Evolutionary conservation across 2,113 vertebrate genomes (phyloP).

Genomic region (Saccopteryx leptura): DNA sequence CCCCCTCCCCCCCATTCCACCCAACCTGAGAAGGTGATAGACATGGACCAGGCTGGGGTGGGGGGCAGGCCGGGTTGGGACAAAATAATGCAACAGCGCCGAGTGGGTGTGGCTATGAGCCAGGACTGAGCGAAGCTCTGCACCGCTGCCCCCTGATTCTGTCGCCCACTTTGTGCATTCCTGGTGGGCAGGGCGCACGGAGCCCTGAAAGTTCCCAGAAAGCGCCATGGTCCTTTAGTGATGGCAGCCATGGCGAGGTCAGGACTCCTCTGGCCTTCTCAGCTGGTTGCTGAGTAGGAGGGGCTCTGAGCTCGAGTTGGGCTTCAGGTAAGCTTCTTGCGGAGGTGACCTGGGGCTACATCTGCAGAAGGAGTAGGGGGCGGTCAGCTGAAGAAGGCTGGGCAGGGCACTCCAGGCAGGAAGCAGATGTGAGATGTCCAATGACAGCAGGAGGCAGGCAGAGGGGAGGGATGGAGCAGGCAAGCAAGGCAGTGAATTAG

Average conservation of each 20-base stretch:
- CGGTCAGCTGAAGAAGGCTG: not conserved
- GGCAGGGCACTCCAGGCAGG: not conserved
- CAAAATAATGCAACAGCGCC: too few relatives aligned
- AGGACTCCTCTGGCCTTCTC: not conserved
- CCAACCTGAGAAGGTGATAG: not conserved
- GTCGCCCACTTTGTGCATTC: not conserved
- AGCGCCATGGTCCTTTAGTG: not conserved
- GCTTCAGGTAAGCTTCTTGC: not conserved
- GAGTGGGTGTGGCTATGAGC: accelerated
- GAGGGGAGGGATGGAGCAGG: not conserved
- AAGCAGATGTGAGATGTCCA: not conserved
- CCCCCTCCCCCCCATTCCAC: too few relatives aligned
- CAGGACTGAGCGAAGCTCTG: not conserved
- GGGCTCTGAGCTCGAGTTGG: not conserved
- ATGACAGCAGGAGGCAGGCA: not conserved
- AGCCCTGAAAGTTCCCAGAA: slow-evolving; percentile 35
- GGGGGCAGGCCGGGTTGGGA: not conserved
- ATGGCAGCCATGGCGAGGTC: not conserved
- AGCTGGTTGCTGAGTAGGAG: not conserved
- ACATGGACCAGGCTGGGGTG: not conserved
- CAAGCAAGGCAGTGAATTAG: not conserved
- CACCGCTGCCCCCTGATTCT: accelerated
- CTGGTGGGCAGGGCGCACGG: not conserved
- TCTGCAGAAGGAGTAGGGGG: not conserved
- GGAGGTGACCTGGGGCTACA: not conserved